Base-by-base conservation (phyloP, 2,888 invertebrate genomes). In the Microctonus brassicae region DNA sequence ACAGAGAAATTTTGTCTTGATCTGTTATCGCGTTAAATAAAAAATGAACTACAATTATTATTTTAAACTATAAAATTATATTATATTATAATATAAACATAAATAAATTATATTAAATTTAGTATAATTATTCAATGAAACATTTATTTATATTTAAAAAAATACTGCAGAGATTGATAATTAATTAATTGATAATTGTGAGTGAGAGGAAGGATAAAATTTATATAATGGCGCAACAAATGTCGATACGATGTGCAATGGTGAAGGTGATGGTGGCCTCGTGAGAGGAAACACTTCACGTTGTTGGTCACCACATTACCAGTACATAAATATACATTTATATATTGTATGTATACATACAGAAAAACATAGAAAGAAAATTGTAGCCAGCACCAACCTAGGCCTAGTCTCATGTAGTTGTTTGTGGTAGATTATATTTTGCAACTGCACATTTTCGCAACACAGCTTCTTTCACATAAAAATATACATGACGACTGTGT, bases 401-500 rank as follows among this genome's bases (percentile, higher is more conserved):
- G 76, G 76, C 77, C 76, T 76, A 75, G 75, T 75, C 74, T 75
- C 29, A 5, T 29, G 29, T 70, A 34, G 34, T 26, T 55, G 63
- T 69, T 62, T n/a, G 58, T 33, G 53, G 72, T 73, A 74, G n/a
- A n/a, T n/a, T n/a, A n/a, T 71, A 78, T 81, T 81, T 81, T 77
- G 81, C 81, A 81, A 81, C 76, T 73, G 75, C 61, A 71, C 68
- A 75, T 75, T 81, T 81, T 81, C 80, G 80, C 78, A 81, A 80
- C 63, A 34, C 72, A 68, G 74, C 76, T 77, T 78, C 78, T 80
- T 77, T 77, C 78, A 76, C 74, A 75, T 70, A 73, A 68, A 66
- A 26, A 29, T 22, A 29, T 22, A 76, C 75, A 70, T 77, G 74
- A 75, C 74, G 75, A 33, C 67, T 62, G 69, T n/a, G n/a, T 70